phyloP scores from a whole-genome alignment of 2,888 invertebrate genomes.

The Temnothorax ravouxi region DNA sequence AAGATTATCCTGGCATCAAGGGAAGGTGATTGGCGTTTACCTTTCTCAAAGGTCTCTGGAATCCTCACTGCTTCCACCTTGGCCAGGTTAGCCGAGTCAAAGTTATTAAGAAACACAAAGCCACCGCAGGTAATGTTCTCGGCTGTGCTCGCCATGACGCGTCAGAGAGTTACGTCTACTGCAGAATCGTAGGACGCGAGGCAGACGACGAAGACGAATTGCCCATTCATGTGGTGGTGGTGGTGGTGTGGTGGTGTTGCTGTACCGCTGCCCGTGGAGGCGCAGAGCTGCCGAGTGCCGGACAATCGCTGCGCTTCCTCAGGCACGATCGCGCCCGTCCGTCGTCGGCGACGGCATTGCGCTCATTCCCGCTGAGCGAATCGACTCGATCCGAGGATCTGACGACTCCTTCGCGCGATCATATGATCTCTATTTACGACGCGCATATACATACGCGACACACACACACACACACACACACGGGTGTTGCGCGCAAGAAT shows the following conservation, averaged over 20 bases:
- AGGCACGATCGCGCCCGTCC: background rate
- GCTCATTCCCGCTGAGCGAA: background rate
- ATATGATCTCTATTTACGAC: constrained; percentile 29
- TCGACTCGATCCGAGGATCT: background rate
- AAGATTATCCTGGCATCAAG: background rate
- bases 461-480: background rate
- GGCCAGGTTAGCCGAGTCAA: constrained; percentile 96
- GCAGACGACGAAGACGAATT: background rate
- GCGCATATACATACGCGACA: background rate
- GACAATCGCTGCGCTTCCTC: background rate
- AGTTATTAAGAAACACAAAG: constrained; percentile 94
- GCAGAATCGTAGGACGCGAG: constrained; percentile 36
- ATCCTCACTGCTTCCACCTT: constrained; percentile 91
- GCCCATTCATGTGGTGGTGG: background rate
- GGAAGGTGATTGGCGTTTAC: constrained; percentile 77
- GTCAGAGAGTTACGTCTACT: constrained; percentile 57
- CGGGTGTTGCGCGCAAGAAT: background rate
- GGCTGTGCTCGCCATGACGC: constrained; percentile 83
- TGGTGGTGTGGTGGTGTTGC: too few species aligned
- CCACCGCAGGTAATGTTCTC: constrained; percentile 90
- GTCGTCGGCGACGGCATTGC: background rate
- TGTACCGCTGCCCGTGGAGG: background rate
- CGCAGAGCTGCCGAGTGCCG: background rate
- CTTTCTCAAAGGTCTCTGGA: constrained; percentile 75
- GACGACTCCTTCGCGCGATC: background rate